Evolutionary conservation across 1,140 invertebrate genomes (phyloP).

Genomic region (Drosophila ficusphila): DNA sequence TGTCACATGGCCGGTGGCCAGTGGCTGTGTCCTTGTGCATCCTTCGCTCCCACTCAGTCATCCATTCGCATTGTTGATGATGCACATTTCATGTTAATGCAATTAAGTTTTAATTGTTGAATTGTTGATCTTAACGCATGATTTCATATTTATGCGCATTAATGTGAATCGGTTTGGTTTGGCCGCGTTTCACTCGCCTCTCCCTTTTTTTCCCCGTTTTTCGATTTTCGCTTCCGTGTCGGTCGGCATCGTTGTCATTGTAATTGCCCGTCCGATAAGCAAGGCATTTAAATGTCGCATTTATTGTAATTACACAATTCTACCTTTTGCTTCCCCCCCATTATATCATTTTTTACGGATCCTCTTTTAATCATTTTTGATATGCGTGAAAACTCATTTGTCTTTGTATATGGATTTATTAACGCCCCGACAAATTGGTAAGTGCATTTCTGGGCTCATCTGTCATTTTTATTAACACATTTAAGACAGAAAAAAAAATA

Average conservation of each 20-base stretch:
- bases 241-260: conserved; percentile 63
- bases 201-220: not conserved
- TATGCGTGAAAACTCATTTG: conserved; percentile 36
- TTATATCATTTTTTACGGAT: conserved; percentile 6
- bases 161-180: conserved; percentile 66
- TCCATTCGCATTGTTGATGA: conserved; percentile 68
- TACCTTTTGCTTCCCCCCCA: not conserved
- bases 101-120: conserved; percentile 83
- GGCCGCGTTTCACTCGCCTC: conserved; percentile 6
- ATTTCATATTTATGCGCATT: conserved; percentile 83
- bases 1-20: conserved; percentile 25
- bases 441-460: not conserved
- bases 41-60: conserved; percentile 28
- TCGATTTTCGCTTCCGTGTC: conserved; percentile 47
- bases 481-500: not conserved
- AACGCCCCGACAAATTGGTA: not conserved
- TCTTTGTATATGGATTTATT: conserved; percentile 16
- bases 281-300: conserved; percentile 80
- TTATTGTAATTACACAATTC: conserved; percentile 74
- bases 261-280: conserved; percentile 76
- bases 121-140: conserved; percentile 83
- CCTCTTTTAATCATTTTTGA: conserved; percentile 57
- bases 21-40: conserved; percentile 32
- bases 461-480: not conserved
- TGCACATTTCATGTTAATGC: conserved; percentile 82